Conservation (phyloP, 2,797 vertebrate species). For the Falco novaeseelandiae region DNA sequence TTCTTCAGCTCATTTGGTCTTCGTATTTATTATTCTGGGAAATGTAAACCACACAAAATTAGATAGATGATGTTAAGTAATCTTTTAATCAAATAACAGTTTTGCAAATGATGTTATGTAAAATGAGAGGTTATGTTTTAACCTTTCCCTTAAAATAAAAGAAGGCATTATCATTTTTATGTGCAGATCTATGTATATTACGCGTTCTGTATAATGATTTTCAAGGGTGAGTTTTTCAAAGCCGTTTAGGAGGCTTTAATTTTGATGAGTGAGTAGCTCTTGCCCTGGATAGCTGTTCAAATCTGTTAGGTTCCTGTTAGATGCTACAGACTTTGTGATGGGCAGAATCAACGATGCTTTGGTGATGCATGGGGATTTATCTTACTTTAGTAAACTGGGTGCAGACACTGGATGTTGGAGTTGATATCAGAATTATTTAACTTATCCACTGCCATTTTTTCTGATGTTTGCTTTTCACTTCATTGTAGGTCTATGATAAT, state of each 20-base stretch:
- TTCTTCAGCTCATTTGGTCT: not conserved
- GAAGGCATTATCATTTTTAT: not conserved
- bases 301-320: not conserved
- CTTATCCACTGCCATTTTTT: not conserved
- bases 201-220: not conserved
- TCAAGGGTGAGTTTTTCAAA: not conserved
- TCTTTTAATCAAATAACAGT: not conserved
- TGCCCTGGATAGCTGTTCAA: not conserved
- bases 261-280: not conserved
- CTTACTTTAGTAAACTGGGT: not conserved
- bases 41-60: not conserved
- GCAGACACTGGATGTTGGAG: not conserved
- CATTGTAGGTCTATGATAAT: not conserved
- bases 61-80: not conserved
- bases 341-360: not conserved
- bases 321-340: not conserved
- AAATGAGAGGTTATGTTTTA: conserved; percentile 16
- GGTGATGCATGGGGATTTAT: not conserved
- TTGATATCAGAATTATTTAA: not conserved
- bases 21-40: not conserved
- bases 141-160: not conserved
- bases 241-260: not conserved
- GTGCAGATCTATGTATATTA: not conserved
- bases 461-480: not conserved
- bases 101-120: not conserved